phyloP scores from a whole-genome alignment of 2,797 vertebrate genomes.

The Lagocephalus sceleratus region DNA sequence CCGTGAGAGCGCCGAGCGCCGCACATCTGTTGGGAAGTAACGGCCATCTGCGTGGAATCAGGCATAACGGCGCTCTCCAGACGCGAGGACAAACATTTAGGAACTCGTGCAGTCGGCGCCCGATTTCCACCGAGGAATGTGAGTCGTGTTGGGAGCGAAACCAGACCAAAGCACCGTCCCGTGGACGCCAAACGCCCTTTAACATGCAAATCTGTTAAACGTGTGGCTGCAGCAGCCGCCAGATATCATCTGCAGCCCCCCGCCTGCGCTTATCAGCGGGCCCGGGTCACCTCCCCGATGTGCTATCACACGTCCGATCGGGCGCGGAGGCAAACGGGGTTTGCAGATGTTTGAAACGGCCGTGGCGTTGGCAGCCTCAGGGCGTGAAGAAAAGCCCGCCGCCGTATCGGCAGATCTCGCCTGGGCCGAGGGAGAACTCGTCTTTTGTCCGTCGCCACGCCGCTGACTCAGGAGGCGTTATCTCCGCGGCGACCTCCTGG shows the following conservation, averaged over 20 bases:
- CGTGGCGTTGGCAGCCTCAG: constrained; percentile 6
- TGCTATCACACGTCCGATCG: constrained; percentile 44
- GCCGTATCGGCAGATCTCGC: constrained; percentile 26
- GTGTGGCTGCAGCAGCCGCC: constrained; percentile 16
- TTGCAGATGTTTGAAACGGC: constrained; percentile 24
- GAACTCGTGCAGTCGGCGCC: constrained; percentile 12
- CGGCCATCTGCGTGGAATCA: constrained; percentile 54
- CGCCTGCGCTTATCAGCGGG: constrained; percentile 54
- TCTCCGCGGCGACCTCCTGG: constrained; percentile 30
- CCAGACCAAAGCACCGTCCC: background rate
- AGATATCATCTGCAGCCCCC: constrained; percentile 57
- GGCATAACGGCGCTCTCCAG: constrained; percentile 46
- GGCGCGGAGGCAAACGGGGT: constrained; percentile 23
- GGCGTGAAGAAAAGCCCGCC: constrained; percentile 15
- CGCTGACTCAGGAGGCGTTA: constrained; percentile 45
- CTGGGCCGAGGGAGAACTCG: constrained; percentile 10
- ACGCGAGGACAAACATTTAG: constrained; percentile 45
- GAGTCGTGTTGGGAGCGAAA: constrained; percentile 14
- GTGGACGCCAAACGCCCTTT: constrained; percentile 19
- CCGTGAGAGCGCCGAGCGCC: constrained; percentile 59
- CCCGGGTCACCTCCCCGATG: constrained; percentile 56
- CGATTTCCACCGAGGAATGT: constrained; percentile 27
- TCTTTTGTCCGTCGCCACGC: constrained; percentile 36
- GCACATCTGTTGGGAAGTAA: constrained; percentile 66
- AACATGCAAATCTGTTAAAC: constrained; percentile 10